phyloP scores from a whole-genome alignment of 2,888 invertebrate genomes.

The Pycnomerus fuliginosus region DNA sequence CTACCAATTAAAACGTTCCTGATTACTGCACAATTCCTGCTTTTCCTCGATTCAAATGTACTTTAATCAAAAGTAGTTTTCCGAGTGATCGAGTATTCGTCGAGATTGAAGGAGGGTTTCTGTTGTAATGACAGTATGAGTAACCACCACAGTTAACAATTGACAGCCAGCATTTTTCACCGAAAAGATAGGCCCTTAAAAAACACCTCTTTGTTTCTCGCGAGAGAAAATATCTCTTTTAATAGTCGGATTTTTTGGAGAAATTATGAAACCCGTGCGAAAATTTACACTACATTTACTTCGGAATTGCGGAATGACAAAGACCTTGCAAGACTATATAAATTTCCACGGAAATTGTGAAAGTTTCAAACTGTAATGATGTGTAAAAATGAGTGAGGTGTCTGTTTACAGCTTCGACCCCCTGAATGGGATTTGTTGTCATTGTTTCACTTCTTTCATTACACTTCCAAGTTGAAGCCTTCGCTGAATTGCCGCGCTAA shows the following conservation, averaged over 20 bases:
- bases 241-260: conserved; percentile 6
- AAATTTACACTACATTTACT: conserved; percentile 41
- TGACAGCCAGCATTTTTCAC: conserved; percentile 25
- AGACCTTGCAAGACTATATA: conserved; percentile 41
- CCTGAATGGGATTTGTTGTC: conserved; percentile 24
- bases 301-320: conserved; percentile 38
- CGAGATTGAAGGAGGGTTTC: conserved; percentile 13
- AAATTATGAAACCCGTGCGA: conserved; percentile 17
- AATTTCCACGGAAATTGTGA: conserved; percentile 44
- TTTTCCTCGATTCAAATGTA: conserved; percentile 14
- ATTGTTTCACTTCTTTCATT: conserved; percentile 27
- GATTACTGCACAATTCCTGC: too few relatives aligned
- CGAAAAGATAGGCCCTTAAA: conserved; percentile 9
- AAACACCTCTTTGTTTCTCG: conserved; percentile 12
- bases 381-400: conserved; percentile 47
- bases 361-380: conserved; percentile 48
- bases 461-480: conserved; percentile 17
- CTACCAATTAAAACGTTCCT: too few relatives aligned
- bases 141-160: conserved; percentile 24
- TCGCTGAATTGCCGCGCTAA: conserved; percentile 11
- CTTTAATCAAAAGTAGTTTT: conserved; percentile 24
- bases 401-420: conserved; percentile 37
- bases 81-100: conserved; percentile 18
- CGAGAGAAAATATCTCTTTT: conserved; percentile 11
- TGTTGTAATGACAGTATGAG: conserved; percentile 24